phyloP scores from a whole-genome alignment of 2,113 vertebrate genomes.

The Callipepla californica region DNA sequence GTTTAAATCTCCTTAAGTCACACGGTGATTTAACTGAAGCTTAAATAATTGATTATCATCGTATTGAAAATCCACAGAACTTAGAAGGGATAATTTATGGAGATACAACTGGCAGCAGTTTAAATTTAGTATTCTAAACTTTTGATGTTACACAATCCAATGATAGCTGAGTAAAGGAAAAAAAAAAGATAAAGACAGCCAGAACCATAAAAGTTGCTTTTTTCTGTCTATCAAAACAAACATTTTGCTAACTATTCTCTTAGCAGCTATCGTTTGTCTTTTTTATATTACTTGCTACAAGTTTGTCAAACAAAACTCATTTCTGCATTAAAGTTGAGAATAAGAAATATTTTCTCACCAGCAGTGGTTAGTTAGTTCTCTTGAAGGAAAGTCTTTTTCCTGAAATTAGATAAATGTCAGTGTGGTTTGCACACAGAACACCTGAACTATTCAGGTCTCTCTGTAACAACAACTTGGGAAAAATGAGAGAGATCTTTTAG shows the following conservation, averaged over 20 bases:
- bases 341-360: conserved; percentile 73
- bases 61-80: neutral
- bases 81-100: neutral
- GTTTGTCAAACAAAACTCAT: neutral
- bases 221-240: neutral
- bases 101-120: neutral
- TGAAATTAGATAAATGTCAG: conserved; percentile 42
- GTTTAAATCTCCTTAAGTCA: neutral
- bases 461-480: conserved; percentile 33
- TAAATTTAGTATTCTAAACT: neutral
- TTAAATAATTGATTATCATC: neutral
- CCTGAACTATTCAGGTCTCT: conserved; percentile 42
- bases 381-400: conserved; percentile 33
- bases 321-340: conserved; percentile 3
- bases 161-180: neutral
- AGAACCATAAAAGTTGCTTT: neutral
- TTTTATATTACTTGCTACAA: neutral
- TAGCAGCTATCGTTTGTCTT: neutral
- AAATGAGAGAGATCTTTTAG: conserved; percentile 15
- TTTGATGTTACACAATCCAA: neutral
- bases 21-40: neutral
- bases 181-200: neutral
- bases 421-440: conserved; percentile 54
- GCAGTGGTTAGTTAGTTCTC: neutral
- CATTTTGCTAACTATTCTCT: neutral